Evolutionary conservation across 35 echinoderm and acorn worm species (phyloP), one percentile per base, ranked within the genome.

Genomic region (Ophiothrix spiculata): DNA sequence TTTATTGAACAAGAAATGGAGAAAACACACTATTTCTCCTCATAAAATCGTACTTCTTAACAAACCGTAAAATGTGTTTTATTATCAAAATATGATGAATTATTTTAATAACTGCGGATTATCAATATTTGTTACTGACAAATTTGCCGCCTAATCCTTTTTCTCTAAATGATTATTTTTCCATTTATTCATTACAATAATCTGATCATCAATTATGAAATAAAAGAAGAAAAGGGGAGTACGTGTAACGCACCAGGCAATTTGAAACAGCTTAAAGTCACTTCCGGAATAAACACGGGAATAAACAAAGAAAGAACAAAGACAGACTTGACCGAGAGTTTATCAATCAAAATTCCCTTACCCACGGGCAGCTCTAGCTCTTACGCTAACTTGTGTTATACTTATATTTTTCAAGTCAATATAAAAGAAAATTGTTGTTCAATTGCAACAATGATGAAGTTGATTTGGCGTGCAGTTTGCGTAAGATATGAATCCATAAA

Each of bases 121-220:
- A 49, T 19, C 42, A 49, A 49, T 49, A 49, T 49, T 49, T 49
- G 42, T 49, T 49, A 10, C 42, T 49, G 42, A 10, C 42, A 49
- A 49, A 6, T 49, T 49, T 10, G 19, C 42, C 42, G 42, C 42
- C 6, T 28, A 69, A 69, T 2, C 60, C 60, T 15, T 28, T n/a
- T 49, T 6, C 6, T 19, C 45, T 54, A n/a, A 69, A 69, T n/a
- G n/a, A n/a, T n/a, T n/a, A n/a, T n/a, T n/a, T n/a, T n/a, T n/a
- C n/a, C n/a, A 69, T 69, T 69, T 15, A 69, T 69, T 69, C 60
- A 69, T 69, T n/a, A 69, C 23, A 54, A 25, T 69, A 69, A 69
- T 69, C 60, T 69, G 60, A 69, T 25, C 60, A 69, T 69, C 60
- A 69, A 69, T 69, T 69, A 69, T 49, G 60, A 69, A 69, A 69